phyloP scores from a whole-genome alignment of 2,888 invertebrate genomes.

The Drosophila picticornis region DNA sequence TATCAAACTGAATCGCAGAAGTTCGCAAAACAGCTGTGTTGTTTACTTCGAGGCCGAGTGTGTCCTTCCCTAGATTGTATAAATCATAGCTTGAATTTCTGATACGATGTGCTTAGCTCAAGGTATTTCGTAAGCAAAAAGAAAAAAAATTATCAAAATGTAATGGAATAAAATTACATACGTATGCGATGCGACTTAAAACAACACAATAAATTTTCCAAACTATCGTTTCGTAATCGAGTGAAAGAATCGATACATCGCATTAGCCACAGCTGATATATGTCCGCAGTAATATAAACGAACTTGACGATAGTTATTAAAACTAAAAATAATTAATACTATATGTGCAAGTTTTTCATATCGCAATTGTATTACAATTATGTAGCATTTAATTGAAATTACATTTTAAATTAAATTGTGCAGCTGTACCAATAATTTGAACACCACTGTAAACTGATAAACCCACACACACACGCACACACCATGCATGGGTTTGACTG shows the following conservation, averaged over 20 bases:
- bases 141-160: constrained; percentile 12
- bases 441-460: constrained; percentile 18
- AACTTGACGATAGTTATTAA: no score
- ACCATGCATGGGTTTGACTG: constrained; percentile 3
- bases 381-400: neutral
- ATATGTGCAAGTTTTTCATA: neutral
- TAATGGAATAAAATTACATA: constrained; percentile 36
- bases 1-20: constrained; percentile 58
- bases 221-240: constrained; percentile 19
- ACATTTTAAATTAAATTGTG: neutral
- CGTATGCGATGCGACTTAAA: constrained; percentile 47
- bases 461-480: constrained; percentile 8
- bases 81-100: constrained; percentile 63
- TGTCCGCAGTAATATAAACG: no score
- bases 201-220: constrained; percentile 19
- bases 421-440: neutral
- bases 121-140: constrained; percentile 54
- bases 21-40: constrained; percentile 72
- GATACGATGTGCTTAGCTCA: constrained; percentile 25
- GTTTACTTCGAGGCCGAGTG: constrained; percentile 53
- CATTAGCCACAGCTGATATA: neutral
- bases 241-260: constrained; percentile 21
- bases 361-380: no score
- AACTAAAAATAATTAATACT: neutral
- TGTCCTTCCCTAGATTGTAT: constrained; percentile 48